Evolutionary conservation across 1,140 invertebrate species (phyloP).

Genomic region (Drosophila neocordata): DNA sequence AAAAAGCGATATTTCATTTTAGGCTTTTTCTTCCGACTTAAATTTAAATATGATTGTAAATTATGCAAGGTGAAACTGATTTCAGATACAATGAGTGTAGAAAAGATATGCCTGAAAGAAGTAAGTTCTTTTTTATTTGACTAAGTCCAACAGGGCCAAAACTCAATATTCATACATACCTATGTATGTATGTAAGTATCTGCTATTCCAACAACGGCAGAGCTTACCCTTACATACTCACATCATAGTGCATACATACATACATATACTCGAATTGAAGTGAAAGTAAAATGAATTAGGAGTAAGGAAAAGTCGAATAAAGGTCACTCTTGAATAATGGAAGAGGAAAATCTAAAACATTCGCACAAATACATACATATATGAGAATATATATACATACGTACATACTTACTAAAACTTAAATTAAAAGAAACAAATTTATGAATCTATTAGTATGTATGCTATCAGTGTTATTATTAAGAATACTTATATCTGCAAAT

Average conservation of each 20-base stretch:
- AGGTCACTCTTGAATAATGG: background rate
- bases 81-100: background rate
- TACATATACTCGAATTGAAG: background rate
- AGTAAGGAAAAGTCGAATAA: slow-evolving; percentile 3
- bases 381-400: no score
- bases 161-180: no score
- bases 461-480: no score
- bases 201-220: background rate
- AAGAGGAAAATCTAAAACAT: background rate
- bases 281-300: slow-evolving; percentile 5
- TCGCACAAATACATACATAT: no score
- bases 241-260: background rate
- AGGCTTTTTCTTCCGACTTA: no score
- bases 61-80: background rate
- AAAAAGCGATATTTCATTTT: no score
- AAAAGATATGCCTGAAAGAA: background rate
- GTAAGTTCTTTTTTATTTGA: background rate
- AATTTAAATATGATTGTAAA: slow-evolving; percentile 3
- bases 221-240: background rate
- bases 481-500: no score
- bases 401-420: no score
- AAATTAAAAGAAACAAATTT: no score
- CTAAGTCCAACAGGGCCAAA: background rate
- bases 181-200: no score
- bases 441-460: no score